Evolutionary conservation across 1,140 invertebrate genomes (phyloP).

Genomic region (Papilio polytes): DNA sequence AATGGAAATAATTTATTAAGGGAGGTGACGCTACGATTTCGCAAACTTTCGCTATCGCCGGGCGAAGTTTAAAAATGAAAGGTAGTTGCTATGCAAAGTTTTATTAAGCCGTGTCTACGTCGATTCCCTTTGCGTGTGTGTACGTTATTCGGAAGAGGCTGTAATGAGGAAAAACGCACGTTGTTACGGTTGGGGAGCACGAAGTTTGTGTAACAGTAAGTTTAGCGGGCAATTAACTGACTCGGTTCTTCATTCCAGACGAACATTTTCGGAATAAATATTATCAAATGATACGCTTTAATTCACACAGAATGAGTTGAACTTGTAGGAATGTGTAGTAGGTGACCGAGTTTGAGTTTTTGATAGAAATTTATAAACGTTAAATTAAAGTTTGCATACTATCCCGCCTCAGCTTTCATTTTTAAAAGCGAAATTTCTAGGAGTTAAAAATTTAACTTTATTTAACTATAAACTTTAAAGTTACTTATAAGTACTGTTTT

Average conservation of each 20-base stretch:
- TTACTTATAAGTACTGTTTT: not conserved
- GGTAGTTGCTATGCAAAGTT: slow-evolving; percentile 24
- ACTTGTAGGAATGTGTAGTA: not conserved
- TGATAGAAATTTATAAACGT: not conserved
- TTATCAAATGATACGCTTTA: slow-evolving; percentile 19
- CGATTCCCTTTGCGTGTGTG: slow-evolving; percentile 40
- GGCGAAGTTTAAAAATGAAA: slow-evolving; percentile 26
- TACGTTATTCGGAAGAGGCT: slow-evolving; percentile 48
- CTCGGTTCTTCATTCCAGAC: slow-evolving; percentile 47
- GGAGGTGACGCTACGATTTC: slow-evolving; percentile 18
- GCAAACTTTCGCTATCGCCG: slow-evolving; percentile 23
- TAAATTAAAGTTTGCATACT: not conserved
- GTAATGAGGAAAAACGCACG: slow-evolving; percentile 68
- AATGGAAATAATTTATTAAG: slow-evolving; percentile 38
- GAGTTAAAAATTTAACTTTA: not conserved
- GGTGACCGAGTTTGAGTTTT: not conserved
- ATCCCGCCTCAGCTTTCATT: not conserved
- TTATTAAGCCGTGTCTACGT: slow-evolving; percentile 12
- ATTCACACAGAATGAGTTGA: slow-evolving; percentile 1
- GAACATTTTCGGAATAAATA: slow-evolving; percentile 18
- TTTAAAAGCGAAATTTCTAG: not conserved
- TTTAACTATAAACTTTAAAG: not conserved
- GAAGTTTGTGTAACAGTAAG: slow-evolving; percentile 54
- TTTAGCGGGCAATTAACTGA: slow-evolving; percentile 58
- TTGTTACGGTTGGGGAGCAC: slow-evolving; percentile 53